Conservation (phyloP, 1,140 invertebrate species). For the Venturia canescens region DNA sequence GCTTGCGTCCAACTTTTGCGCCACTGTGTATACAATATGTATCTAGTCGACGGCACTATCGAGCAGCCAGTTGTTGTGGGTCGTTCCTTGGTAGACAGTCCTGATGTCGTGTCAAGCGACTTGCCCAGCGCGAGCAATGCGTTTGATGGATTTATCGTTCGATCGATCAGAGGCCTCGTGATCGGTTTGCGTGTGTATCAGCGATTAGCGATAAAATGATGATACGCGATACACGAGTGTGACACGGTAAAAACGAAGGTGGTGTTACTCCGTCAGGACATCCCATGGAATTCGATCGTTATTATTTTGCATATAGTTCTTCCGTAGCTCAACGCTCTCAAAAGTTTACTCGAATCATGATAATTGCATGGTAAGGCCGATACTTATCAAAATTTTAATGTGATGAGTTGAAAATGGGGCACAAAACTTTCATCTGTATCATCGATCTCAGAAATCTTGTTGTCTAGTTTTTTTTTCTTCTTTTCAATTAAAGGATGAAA, state of each 20-base stretch:
- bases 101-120: constrained; percentile 5
- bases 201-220: neutral
- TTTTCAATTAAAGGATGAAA: neutral
- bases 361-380: too few species aligned
- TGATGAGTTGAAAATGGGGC: too few species aligned
- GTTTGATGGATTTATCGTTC: constrained; percentile 34
- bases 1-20: neutral
- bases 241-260: neutral
- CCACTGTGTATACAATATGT: neutral
- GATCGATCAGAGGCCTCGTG: constrained; percentile 10
- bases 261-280: neutral
- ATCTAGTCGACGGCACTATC: neutral
- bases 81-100: constrained; percentile 18
- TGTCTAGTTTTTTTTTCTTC: too few species aligned
- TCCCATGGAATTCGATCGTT: neutral
- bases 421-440: too few species aligned
- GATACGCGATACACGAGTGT: neutral
- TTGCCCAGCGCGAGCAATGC: neutral
- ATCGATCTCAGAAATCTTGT: too few species aligned
- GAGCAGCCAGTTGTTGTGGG: neutral
- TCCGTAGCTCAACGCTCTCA: neutral
- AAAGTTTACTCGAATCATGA: too few species aligned
- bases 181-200: constrained; percentile 1
- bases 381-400: too few species aligned
- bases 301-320: neutral